Percentiles rank a stretch among this genome's conserved stretches.
phyloP scores from a whole-genome alignment of 2,113 vertebrate genomes.

The Phyllostomus hastatus region DNA sequence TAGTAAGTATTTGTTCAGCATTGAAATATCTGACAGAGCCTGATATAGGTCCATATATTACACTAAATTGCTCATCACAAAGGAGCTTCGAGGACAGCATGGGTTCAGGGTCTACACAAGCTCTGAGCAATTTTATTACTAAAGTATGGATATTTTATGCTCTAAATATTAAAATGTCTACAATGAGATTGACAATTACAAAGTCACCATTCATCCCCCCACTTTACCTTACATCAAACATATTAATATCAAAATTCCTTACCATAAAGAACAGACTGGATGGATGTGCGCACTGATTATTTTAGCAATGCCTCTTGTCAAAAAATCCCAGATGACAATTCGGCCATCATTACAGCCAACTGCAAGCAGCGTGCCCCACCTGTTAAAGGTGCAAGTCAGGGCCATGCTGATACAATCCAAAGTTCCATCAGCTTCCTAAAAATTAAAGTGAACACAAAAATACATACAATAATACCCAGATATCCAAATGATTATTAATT shows the following conservation, averaged over 20 bases:
- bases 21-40: background rate
- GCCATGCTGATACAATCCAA: slow-evolving; percentile 99
- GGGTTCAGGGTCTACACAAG: background rate
- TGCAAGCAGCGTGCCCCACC: slow-evolving; percentile 97
- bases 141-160: background rate
- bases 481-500: background rate
- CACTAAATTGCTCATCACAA: background rate
- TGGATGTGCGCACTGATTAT: slow-evolving; percentile 99
- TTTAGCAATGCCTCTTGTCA: slow-evolving; percentile 97
- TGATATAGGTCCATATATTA: background rate
- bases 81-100: background rate
- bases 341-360: slow-evolving; percentile 98
- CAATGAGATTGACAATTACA: background rate
- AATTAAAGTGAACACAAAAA: slow-evolving; percentile 28
- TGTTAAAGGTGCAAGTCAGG: slow-evolving; percentile 98
- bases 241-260: slow-evolving; percentile 63
- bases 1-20: background rate
- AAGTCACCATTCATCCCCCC: background rate
- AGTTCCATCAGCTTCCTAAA: slow-evolving; percentile 95
- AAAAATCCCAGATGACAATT: slow-evolving; percentile 99
- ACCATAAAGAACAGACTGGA: slow-evolving; percentile 96
- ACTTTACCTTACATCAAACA: slow-evolving; percentile 32
- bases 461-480: background rate
- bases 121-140: background rate
- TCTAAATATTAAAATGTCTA: background rate